Conservation (phyloP, 1,140 invertebrate genomes). For the Drosophila gunungcola region DNA sequence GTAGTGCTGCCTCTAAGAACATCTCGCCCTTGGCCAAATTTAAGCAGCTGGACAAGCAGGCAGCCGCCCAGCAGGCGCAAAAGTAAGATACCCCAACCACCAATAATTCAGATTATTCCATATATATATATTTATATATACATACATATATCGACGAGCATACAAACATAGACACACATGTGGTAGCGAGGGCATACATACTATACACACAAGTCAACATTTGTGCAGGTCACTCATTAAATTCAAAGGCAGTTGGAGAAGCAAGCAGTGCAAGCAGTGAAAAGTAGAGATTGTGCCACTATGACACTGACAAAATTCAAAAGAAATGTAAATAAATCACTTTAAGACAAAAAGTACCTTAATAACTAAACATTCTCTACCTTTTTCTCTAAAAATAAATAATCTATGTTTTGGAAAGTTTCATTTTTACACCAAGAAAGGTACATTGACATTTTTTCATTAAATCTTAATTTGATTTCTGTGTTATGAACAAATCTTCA, state of each 20-base stretch:
- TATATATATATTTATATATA: conserved; percentile 9
- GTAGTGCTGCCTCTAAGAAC: conserved; percentile 87
- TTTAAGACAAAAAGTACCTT: too few relatives aligned
- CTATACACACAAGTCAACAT: conserved; percentile 10
- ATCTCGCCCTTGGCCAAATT: conserved; percentile 95
- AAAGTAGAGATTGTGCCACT: too few relatives aligned
- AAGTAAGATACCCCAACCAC: conserved; percentile 87
- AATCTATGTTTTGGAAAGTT: too few relatives aligned
- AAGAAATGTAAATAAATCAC: too few relatives aligned
- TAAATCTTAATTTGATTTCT: too few relatives aligned
- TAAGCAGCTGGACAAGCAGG: conserved; percentile 93
- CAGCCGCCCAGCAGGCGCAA: conserved; percentile 89
- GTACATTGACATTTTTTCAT: too few relatives aligned
- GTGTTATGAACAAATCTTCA: too few relatives aligned
- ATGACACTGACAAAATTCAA: too few relatives aligned
- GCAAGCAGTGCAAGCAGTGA: conserved; percentile 5
- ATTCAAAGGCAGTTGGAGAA: conserved; percentile 10
- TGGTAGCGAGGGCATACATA: conserved; percentile 11
- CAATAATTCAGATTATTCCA: neutral
- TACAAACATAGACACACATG: conserved; percentile 6
- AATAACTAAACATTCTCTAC: too few relatives aligned
- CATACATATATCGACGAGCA: neutral
- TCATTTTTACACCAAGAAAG: too few relatives aligned
- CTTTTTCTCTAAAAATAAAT: too few relatives aligned
- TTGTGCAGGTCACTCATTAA: conserved; percentile 4